Conservation (phyloP, 2,797 vertebrate genomes). For the Sebastes reedi region DNA sequence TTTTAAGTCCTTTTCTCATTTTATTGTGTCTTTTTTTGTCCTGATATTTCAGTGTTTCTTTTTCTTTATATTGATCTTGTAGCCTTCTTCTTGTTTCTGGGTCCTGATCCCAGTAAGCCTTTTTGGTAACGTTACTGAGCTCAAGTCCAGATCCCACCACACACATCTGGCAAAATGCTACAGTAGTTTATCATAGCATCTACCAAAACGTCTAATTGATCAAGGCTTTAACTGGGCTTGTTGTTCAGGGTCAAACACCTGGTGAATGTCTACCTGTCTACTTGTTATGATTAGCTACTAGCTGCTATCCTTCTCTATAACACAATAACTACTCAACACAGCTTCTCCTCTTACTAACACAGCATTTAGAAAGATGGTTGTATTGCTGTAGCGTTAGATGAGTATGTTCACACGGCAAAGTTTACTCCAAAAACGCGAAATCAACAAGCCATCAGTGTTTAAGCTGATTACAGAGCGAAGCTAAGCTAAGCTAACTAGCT, state of each 20-base stretch:
- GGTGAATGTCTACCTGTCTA: neutral
- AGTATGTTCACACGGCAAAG: neutral
- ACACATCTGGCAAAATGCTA: neutral
- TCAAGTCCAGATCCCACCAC: neutral
- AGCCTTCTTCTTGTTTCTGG: too few relatives aligned
- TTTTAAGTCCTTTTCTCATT: too few relatives aligned
- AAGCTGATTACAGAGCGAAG: conserved; percentile 38
- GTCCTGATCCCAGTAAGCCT: too few relatives aligned
- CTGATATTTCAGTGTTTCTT: too few relatives aligned
- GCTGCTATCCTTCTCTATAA: neutral
- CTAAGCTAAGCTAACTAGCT: neutral
- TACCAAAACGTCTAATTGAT: neutral
- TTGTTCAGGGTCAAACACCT: neutral
- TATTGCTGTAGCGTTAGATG: neutral
- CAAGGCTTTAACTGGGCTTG: accelerated
- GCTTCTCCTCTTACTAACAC: neutral
- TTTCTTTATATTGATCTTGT: too few relatives aligned
- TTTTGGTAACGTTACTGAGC: neutral
- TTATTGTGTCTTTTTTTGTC: too few relatives aligned
- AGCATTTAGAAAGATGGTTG: neutral
- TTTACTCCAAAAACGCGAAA: neutral
- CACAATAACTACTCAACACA: neutral
- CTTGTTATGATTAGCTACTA: conserved; percentile 26
- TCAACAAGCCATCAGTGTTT: neutral
- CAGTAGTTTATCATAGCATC: neutral